phyloP scores from a whole-genome alignment of 1,140 invertebrate species.

The Planococcus citri region DNA sequence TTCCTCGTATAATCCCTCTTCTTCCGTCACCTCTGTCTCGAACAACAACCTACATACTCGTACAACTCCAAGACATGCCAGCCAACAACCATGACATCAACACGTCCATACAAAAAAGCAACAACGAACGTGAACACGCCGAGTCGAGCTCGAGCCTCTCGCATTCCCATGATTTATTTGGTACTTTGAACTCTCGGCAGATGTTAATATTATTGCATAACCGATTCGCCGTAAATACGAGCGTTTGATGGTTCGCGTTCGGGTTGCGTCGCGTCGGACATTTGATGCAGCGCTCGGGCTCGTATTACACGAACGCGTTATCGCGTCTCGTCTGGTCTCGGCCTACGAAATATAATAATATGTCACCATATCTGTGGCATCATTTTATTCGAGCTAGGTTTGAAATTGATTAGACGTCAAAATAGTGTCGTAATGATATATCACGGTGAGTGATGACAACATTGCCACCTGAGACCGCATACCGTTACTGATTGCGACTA shows the following conservation, averaged over 20 bases:
- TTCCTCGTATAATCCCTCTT: neutral
- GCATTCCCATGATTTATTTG: neutral
- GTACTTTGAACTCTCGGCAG: neutral
- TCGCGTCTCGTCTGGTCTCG: neutral
- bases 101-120: neutral
- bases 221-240: no score
- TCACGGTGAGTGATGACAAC: conserved; percentile 13
- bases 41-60: neutral
- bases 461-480: conserved; percentile 15
- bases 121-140: neutral
- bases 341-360: neutral
- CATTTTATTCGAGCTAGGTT: neutral
- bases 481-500: conserved; percentile 20
- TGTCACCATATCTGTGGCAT: conserved; percentile 2
- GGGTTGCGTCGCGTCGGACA: no score
- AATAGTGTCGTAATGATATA: conserved; percentile 17
- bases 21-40: neutral
- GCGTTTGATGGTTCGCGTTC: no score
- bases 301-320: neutral
- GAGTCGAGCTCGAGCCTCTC: neutral
- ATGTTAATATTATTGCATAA: no score
- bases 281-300: no score
- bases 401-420: conserved; percentile 17
- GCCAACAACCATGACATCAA: neutral
- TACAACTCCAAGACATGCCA: neutral